Evolutionary conservation across 2,113 vertebrate species (phyloP), one percentile per base, ranked within the genome.

Genomic region (Misgurnus anguillicaudatus): DNA sequence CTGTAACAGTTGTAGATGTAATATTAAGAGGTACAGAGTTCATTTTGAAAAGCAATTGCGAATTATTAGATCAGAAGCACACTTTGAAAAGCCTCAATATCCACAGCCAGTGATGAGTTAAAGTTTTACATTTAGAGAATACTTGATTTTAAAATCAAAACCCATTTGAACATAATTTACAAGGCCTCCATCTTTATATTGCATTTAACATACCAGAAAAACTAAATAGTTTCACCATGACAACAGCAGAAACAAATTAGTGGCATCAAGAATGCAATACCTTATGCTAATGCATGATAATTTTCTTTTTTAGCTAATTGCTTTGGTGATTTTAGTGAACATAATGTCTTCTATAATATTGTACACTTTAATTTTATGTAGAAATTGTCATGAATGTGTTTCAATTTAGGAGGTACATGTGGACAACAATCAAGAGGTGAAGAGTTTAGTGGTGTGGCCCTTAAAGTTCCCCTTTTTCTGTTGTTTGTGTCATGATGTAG

Each of bases 271-370:
- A 57, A 57, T 70, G 47, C 10, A 53, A 14, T 69, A 53, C 13
- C 24, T 70, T 36, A 70, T 53, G 24, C 8, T 38, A 70, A 70
- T 70, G 17, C 47, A 38, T 70, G 67, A 21, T 9, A 38, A 38
- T 36, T 36, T 0, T 51, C 2, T 53, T n/a, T 16, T 36, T 64
- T 41, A 64, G 16, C 16, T 39, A 39, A 67, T 47, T 45, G 9
- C 9, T 47, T 67, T 9, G 10, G 51, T 72, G 69, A 72, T 72
- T 41, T 19, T 39, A 9, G 41, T n/a, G 41, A 11, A 9, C 69
- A 41, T 17, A 57, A 8, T 19, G 19, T 58, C 8, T 72, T 58
- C 58, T 21, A 3, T 21, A 19, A 72, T 9, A 13, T 41, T 5
- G 41, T 58, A n/a, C 11, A 9, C 10, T 58, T 39, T 41, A 6